phyloP scores from a whole-genome alignment of 2,113 vertebrate genomes.

The Tachycineta bicolor region DNA sequence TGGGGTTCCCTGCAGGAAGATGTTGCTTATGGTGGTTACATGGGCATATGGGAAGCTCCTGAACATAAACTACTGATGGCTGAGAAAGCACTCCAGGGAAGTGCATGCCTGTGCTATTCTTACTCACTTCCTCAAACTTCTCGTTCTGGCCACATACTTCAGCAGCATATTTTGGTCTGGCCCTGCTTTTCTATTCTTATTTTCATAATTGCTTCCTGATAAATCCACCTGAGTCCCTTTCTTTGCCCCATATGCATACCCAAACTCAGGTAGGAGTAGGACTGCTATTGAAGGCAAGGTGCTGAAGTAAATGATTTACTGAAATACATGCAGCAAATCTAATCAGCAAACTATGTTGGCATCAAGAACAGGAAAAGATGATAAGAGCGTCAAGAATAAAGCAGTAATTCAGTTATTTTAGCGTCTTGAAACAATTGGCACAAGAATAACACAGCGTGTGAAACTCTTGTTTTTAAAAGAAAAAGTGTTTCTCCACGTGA shows the following conservation, averaged over 20 bases:
- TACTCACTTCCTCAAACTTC: neutral
- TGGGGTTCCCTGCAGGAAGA: conserved; percentile 31
- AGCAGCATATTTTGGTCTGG: neutral
- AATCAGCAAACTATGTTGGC: conserved; percentile 5
- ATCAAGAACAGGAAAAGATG: conserved; percentile 26
- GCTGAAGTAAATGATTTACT: conserved; percentile 39
- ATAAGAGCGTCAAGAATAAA: conserved; percentile 18
- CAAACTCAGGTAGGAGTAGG: neutral
- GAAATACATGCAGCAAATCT: neutral
- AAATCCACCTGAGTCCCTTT: neutral
- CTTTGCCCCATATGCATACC: neutral
- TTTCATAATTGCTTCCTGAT: neutral
- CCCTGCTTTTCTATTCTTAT: neutral
- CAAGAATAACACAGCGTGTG: neutral
- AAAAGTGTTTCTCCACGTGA: neutral
- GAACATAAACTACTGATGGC: neutral
- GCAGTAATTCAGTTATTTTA: neutral
- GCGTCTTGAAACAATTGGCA: conserved; percentile 2
- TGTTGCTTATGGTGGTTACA: neutral
- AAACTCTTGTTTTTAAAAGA: neutral
- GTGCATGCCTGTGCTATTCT: neutral
- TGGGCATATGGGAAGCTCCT: neutral
- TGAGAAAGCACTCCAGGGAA: neutral
- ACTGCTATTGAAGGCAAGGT: neutral
- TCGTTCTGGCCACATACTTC: neutral